Conservation (phyloP, 1,140 invertebrate genomes). For the Drosophila pseudoananassae region DNA sequence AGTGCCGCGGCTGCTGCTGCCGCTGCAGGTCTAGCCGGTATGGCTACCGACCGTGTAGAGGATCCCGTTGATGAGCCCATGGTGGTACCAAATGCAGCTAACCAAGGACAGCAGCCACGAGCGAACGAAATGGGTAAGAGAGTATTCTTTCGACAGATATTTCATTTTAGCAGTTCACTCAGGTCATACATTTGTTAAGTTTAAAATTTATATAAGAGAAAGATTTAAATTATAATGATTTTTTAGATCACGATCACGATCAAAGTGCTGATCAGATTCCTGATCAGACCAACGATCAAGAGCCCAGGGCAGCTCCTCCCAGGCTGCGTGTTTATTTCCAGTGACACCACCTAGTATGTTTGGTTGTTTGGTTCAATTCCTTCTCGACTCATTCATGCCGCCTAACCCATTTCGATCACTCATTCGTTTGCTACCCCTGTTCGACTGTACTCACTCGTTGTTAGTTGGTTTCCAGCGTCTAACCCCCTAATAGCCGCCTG, state of each 20-base stretch:
- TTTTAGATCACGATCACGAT: slow-evolving; percentile 61
- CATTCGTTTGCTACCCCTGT: slow-evolving; percentile 9
- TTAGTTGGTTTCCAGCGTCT: slow-evolving; percentile 8
- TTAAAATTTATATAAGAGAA: neutral
- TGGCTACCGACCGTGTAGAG: slow-evolving; percentile 57
- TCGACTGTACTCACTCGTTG: slow-evolving; percentile 7
- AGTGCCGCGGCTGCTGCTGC: slow-evolving; percentile 59
- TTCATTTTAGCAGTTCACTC: neutral
- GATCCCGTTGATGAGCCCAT: slow-evolving; percentile 75
- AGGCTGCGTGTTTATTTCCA: slow-evolving; percentile 70
- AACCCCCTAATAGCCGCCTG: slow-evolving; percentile 4
- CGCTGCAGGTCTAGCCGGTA: slow-evolving; percentile 55
- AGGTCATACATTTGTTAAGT: neutral
- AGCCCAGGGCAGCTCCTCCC: slow-evolving; percentile 43
- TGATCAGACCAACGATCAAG: slow-evolving; percentile 26
- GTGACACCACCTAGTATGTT: slow-evolving; percentile 67
- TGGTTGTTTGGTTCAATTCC: slow-evolving; percentile 9
- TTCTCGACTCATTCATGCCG: slow-evolving; percentile 9
- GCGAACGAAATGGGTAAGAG: neutral
- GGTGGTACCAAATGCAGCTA: slow-evolving; percentile 43
- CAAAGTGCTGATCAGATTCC: slow-evolving; percentile 12
- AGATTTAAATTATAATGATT: slow-evolving; percentile 26
- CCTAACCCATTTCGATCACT: slow-evolving; percentile 8
- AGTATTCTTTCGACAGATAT: neutral
- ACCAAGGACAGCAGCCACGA: slow-evolving; percentile 10